These are phyloP conservation scores for Peucedramus taeniatus DNA, from an alignment of 2,113 vertebrate species.

Conservation along the genomic window DNA sequence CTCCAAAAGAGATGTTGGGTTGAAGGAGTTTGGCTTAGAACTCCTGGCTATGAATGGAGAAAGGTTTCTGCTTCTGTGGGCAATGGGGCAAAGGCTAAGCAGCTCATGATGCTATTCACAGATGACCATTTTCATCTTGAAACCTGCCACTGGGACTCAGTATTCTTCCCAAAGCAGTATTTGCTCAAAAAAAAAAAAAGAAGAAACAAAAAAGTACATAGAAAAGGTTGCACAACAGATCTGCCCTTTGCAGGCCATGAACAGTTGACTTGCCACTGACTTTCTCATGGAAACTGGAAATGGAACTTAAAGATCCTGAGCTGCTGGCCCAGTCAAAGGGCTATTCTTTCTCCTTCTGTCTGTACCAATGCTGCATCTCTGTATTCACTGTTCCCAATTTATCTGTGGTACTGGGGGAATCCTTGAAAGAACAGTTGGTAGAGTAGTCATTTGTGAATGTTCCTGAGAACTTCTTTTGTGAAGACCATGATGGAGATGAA, in stretches of 20 bases:
- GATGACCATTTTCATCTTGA: neutral
- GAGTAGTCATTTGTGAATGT: neutral
- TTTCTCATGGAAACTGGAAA: neutral
- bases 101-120: neutral
- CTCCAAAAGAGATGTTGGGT: neutral
- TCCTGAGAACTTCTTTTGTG: neutral
- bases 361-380: neutral
- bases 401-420: neutral
- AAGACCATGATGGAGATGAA: rapidly evolving
- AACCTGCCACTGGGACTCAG: neutral
- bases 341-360: neutral
- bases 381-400: neutral
- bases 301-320: neutral
- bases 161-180: neutral
- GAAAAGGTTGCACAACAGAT: rapidly evolving
- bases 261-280: neutral
- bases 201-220: too few species aligned
- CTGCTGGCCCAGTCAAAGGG: neutral
- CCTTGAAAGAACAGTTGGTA: neutral
- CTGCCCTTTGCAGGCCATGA: rapidly evolving
- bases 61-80: neutral
- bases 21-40: neutral
- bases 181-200: neutral
- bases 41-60: neutral
- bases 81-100: neutral